Conservation (phyloP, 2,797 vertebrate species). For the Apodemus agrarius region DNA sequence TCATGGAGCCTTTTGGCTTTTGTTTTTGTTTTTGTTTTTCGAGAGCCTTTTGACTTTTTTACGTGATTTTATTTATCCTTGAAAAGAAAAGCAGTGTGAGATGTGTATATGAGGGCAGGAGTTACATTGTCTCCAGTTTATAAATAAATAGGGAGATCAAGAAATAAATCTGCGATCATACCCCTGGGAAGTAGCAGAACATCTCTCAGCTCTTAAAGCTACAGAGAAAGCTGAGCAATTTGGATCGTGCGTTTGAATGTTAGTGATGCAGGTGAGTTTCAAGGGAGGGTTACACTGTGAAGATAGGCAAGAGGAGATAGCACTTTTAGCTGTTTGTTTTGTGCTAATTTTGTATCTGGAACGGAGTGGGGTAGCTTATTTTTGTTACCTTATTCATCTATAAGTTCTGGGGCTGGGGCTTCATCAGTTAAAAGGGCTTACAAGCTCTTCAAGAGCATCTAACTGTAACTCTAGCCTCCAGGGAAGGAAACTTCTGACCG, state of each 20-base stretch:
- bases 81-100: neutral
- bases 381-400: conserved; percentile 34
- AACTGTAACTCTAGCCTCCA: too few relatives aligned
- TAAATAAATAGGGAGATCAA: neutral
- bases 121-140: neutral
- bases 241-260: neutral
- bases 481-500: neutral
- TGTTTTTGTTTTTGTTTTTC: conserved; percentile 4
- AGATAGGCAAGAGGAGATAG: neutral
- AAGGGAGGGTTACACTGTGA: neutral
- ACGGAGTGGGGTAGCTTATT: neutral
- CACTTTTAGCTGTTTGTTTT: neutral
- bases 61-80: conserved; percentile 4
- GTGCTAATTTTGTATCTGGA: neutral
- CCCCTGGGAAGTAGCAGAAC: neutral
- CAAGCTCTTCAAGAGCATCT: too few relatives aligned
- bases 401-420: neutral
- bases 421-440: too few relatives aligned
- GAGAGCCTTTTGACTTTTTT: too few relatives aligned
- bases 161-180: neutral
- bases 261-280: neutral
- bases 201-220: neutral
- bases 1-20: neutral
- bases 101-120: neutral
- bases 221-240: neutral